Evolutionary conservation across 2,113 vertebrate genomes (phyloP).

Genomic region (Variabilichromis moorii): DNA sequence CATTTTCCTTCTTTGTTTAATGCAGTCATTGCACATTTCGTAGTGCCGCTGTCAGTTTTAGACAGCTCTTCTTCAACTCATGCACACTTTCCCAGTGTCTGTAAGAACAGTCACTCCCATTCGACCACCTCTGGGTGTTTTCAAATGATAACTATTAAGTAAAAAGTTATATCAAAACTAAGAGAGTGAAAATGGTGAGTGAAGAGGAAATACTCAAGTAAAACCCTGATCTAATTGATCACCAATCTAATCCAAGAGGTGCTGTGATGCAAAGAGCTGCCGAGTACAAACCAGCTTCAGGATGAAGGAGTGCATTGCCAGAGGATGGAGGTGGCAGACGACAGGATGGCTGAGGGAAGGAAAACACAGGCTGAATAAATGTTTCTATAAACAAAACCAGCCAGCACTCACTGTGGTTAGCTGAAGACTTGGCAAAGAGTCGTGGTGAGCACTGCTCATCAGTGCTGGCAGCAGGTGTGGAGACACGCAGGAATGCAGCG

Average conservation of each 20-base stretch:
- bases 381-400: neutral
- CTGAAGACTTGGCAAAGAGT: neutral
- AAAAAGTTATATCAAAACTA: neutral
- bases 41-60: accelerated
- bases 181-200: neutral
- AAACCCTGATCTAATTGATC: neutral
- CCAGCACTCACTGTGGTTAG: neutral
- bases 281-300: accelerated
- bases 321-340: neutral
- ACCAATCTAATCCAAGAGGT: neutral
- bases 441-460: neutral
- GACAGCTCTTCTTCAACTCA: accelerated
- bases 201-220: neutral
- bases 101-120: neutral
- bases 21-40: neutral
- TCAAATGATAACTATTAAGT: neutral
- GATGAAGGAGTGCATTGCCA: neutral
- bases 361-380: neutral
- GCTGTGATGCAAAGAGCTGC: neutral
- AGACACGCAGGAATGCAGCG: neutral
- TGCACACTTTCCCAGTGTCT: neutral
- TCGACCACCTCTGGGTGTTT: neutral
- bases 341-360: neutral
- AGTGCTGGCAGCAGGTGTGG: neutral
- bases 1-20: neutral